A percentile compares a stretch with the other conserved stretches of the same genome.
Conservation (phyloP, 2,888 invertebrate genomes). For the Cyclophora punctaria region DNA sequence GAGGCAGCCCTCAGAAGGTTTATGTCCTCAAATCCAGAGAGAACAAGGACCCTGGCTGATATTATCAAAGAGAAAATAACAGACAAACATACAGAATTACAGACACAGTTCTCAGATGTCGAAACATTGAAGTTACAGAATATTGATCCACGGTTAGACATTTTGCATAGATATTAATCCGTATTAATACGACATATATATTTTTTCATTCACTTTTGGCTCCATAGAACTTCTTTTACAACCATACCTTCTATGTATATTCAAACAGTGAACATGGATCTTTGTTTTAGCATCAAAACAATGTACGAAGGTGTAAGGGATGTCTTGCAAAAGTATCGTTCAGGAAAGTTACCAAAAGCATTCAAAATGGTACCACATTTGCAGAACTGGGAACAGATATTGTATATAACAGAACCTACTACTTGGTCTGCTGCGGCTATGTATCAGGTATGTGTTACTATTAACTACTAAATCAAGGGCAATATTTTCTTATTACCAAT, state of each 20-base stretch:
- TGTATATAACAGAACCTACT: constrained; percentile 92
- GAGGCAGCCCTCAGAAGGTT: constrained; percentile 91
- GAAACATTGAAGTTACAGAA: constrained; percentile 85
- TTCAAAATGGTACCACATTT: constrained; percentile 97
- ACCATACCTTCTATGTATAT: no score
- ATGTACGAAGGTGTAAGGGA: constrained; percentile 95
- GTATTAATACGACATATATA: no score
- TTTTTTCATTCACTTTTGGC: no score
- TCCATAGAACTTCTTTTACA: no score
- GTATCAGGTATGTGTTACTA: constrained; percentile 78
- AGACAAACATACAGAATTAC: constrained; percentile 93
- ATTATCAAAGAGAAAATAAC: constrained; percentile 94
- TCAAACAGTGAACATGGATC: background rate
- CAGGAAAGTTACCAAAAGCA: constrained; percentile 97
- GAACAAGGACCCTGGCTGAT: constrained; percentile 87
- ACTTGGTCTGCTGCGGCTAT: constrained; percentile 98
- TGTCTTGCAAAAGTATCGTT: constrained; percentile 91
- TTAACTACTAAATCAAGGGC: no score
- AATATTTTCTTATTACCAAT: no score
- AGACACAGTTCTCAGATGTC: constrained; percentile 88
- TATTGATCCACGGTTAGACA: constrained; percentile 81
- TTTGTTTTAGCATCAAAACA: constrained; percentile 76
- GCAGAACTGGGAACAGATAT: constrained; percentile 94
- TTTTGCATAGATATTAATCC: no score
- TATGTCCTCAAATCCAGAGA: constrained; percentile 62